phyloP scores from a whole-genome alignment of 2,888 invertebrate genomes.

The Lycia hirtaria region DNA sequence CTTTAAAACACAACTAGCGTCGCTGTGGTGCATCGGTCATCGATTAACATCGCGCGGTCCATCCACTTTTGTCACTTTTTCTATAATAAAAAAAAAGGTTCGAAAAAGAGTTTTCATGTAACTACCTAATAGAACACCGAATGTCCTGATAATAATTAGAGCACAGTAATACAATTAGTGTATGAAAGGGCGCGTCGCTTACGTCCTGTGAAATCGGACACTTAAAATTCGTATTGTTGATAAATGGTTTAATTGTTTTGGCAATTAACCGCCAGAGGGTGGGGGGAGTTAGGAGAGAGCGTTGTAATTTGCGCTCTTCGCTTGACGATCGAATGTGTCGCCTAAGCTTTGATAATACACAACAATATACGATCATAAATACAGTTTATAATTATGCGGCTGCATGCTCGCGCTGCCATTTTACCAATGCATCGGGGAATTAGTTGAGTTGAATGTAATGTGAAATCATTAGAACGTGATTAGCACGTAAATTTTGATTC shows the following conservation, averaged over 20 bases:
- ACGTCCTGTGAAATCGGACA: slow-evolving; percentile 53
- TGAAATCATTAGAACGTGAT: slow-evolving; percentile 18
- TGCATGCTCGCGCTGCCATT: neutral
- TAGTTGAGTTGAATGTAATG: slow-evolving; percentile 18
- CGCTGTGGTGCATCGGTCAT: too few relatives aligned
- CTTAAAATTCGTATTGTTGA: slow-evolving; percentile 66
- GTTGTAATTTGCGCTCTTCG: slow-evolving; percentile 42
- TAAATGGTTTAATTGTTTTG: slow-evolving; percentile 77
- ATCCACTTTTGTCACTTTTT: neutral
- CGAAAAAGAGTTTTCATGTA: neutral
- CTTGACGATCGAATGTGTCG: slow-evolving; percentile 39
- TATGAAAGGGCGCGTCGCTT: slow-evolving; percentile 44
- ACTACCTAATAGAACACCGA: neutral
- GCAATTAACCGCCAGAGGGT: slow-evolving; percentile 62
- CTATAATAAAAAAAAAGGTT: too few relatives aligned
- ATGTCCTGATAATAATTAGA: slow-evolving; percentile 9
- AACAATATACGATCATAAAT: slow-evolving; percentile 15
- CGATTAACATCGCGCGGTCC: too few relatives aligned
- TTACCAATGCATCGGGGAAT: slow-evolving; percentile 11
- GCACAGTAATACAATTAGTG: slow-evolving; percentile 17
- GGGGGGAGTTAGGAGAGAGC: slow-evolving; percentile 35
- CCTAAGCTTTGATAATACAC: slow-evolving; percentile 34
- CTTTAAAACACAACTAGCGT: too few relatives aligned
- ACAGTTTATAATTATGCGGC: slow-evolving; percentile 21
- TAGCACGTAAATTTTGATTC: neutral